Percentiles rank a stretch among this genome's conserved stretches.
phyloP scores from a whole-genome alignment of 2,113 vertebrate species.

The Lipophrys pholis region DNA sequence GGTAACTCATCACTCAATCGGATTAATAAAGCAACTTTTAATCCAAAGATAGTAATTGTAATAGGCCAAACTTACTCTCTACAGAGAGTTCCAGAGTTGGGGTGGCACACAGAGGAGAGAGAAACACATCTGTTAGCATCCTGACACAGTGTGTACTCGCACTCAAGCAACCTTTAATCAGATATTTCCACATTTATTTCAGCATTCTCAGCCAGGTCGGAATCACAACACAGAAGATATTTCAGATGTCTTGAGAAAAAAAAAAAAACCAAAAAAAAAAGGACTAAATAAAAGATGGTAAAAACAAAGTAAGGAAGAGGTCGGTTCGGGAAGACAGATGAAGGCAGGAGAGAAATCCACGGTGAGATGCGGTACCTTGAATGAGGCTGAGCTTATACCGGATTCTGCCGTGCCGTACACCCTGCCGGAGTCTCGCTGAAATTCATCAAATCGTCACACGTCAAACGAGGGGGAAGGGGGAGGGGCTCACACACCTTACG shows the following conservation, averaged over 20 bases:
- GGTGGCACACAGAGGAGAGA: conserved; percentile 88
- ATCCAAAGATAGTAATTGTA: conserved; percentile 79
- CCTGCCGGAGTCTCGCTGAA: conserved; percentile 86
- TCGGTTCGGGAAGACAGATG: conserved; percentile 35
- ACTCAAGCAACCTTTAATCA: conserved; percentile 4
- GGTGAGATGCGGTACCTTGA: conserved; percentile 85
- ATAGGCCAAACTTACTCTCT: conserved; percentile 98
- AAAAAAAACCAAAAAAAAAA: conserved; percentile 31
- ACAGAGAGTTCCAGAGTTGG: conserved; percentile 92
- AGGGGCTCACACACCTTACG: conserved; percentile 67
- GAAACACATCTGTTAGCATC: conserved; percentile 77
- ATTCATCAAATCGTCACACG: conserved; percentile 83
- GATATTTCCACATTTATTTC: conserved; percentile 12
- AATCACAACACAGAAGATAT: conserved; percentile 3
- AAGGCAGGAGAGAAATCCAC: conserved; percentile 48
- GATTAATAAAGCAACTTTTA: conserved; percentile 61
- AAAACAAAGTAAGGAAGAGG: conserved; percentile 24
- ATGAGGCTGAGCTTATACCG: conserved; percentile 89
- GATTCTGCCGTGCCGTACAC: conserved; percentile 87
- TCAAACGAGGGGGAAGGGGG: conserved; percentile 62
- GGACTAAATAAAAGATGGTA: neutral
- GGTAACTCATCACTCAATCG: conserved; percentile 34
- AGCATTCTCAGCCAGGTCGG: conserved; percentile 6
- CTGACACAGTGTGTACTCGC: conserved; percentile 24
- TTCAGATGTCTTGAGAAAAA: conserved; percentile 5